Evolutionary conservation across 2,797 vertebrate genomes (phyloP).

Genomic region (Acanthurus lineatus): DNA sequence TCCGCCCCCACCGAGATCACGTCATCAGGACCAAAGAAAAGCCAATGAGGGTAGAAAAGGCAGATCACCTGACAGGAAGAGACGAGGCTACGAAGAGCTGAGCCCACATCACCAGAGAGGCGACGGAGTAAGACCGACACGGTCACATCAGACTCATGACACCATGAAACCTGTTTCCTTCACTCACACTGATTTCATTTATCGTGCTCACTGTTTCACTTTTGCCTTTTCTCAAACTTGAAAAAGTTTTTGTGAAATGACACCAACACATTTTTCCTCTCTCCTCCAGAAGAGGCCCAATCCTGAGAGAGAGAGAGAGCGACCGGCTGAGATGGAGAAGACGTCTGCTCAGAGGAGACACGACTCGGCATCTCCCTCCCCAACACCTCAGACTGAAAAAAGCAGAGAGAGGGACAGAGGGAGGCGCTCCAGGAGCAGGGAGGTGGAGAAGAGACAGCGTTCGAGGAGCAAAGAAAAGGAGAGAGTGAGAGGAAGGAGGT

Average conservation of each 20-base stretch:
- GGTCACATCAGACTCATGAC: background rate
- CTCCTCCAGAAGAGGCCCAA: constrained; percentile 71
- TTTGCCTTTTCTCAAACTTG: background rate
- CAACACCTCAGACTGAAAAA: constrained; percentile 64
- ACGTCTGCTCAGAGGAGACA: constrained; percentile 64
- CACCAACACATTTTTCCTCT: background rate
- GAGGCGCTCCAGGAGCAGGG: constrained; percentile 31
- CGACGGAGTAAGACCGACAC: constrained; percentile 67
- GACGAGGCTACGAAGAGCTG: constrained; percentile 63
- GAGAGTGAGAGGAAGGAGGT: constrained; percentile 15
- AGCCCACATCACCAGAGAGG: constrained; percentile 64
- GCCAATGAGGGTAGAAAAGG: constrained; percentile 70
- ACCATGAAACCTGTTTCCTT: no score
- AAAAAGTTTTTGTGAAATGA: background rate
- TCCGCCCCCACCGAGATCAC: constrained; percentile 65
- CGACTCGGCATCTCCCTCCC: constrained; percentile 78
- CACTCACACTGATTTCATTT: background rate
- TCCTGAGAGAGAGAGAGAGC: constrained; percentile 63
- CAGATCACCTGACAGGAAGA: constrained; percentile 77
- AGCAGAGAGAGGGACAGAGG: constrained; percentile 47
- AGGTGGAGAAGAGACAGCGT: constrained; percentile 36
- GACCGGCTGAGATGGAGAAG: constrained; percentile 48
- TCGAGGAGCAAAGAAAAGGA: constrained; percentile 57
- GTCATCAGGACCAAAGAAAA: constrained; percentile 65
- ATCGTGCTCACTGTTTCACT: background rate